Evolutionary conservation across 1,140 invertebrate species (phyloP), one percentile per base, ranked within the genome.

Genomic region (Drosophila repletoides): DNA sequence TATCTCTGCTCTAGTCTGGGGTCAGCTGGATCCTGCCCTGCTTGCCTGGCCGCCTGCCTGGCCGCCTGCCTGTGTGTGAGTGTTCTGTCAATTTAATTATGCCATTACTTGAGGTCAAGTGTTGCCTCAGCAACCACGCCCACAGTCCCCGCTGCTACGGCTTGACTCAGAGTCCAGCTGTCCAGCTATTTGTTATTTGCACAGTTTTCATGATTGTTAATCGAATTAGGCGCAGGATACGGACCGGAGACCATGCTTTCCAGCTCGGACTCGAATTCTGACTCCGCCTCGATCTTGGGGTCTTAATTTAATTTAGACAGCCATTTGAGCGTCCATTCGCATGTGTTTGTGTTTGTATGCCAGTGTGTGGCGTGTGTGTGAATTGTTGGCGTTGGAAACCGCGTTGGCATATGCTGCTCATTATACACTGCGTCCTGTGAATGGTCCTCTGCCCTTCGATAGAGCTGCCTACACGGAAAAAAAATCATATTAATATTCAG

Each of bases 41-140:
- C 7, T 43, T 26, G 14, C 29, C 14, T 55, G 17, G 21, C 17
- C 17, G 24, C 24, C n/a, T n/a, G n/a, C n/a, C n/a, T n/a, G n/a
- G n/a, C n/a, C n/a, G n/a, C n/a, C n/a, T 24, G 58, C 22, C 17
- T 52, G 17, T 68, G 21, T 28, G 7, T 52, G 33, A 52, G 43
- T 60, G 34, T 49, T 55, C 49, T 63, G 69, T 69, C 77, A 81
- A 81, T 81, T 81, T 77, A 83, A 81, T 81, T 72, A 83, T 77
- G 69, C 68, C 46, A 83, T 81, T 81, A 81, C 72, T 83, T 80
- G 71, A 55, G 48, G 60, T 69, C 69, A 63, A 72, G 33, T 31
- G 53, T 33, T 34, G 53, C 10, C 6, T 21, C 28, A 17, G 12
- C 9, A 31, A 24, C 29, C 29, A 9, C 29, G 7, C 6, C 55